A percentile compares a stretch with the other conserved stretches of the same genome.
Evolutionary conservation across 2,888 invertebrate species (phyloP).

Genomic region (Dolichomitus sp.): DNA sequence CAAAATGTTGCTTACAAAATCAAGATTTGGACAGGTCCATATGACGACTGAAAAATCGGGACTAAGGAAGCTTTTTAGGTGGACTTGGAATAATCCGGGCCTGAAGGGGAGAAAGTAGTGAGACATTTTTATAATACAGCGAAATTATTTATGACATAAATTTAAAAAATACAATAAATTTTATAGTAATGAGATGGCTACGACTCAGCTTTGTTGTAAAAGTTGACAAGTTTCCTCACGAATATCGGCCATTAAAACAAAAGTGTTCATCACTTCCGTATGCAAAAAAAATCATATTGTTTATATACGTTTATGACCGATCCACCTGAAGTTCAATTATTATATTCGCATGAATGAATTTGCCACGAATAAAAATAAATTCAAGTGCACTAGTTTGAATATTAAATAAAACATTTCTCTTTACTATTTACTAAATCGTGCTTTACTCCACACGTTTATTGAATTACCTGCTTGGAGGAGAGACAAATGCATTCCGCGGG

Average conservation of each 20-base stretch:
- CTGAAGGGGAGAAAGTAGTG: no score
- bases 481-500: slow-evolving; percentile 95
- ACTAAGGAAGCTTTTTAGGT: no score
- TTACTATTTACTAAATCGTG: neutral
- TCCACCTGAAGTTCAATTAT: neutral
- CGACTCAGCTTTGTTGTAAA: neutral
- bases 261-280: neutral
- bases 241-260: neutral
- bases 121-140: no score
- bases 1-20: no score
- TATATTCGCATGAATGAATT: neutral
- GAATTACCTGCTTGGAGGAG: slow-evolving; percentile 93
- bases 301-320: no score
- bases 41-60: no score
- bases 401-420: neutral
- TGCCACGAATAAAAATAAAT: neutral
- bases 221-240: neutral
- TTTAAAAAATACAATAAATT: no score
- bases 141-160: no score
- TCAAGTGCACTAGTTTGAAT: neutral
- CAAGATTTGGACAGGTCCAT: no score
- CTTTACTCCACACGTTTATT: neutral
- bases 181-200: no score
- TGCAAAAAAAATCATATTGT: neutral
- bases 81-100: no score